Evolutionary conservation across 2,888 invertebrate genomes (phyloP).

Genomic region (Elmis aenea): DNA sequence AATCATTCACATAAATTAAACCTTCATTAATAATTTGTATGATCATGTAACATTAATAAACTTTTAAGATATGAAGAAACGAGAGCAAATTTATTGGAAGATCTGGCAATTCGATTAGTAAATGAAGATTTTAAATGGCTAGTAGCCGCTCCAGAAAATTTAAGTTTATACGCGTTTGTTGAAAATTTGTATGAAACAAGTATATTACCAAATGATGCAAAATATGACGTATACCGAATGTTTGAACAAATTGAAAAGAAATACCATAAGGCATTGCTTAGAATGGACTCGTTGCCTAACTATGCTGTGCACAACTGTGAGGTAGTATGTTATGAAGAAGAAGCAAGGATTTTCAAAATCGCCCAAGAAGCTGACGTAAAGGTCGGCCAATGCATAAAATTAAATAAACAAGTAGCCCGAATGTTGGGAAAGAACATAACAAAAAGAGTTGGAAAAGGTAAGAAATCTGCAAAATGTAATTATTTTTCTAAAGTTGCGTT

Average conservation of each 20-base stretch:
- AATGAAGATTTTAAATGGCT: slow-evolving; percentile 54
- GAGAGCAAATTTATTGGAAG: slow-evolving; percentile 50
- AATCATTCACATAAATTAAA: too few species aligned
- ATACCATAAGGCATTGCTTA: slow-evolving; percentile 41
- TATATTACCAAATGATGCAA: slow-evolving; percentile 54
- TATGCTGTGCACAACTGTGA: slow-evolving; percentile 52
- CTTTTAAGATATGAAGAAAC: slow-evolving; percentile 52
- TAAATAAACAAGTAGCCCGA: too few species aligned
- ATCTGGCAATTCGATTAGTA: slow-evolving; percentile 53
- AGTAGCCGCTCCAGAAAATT: slow-evolving; percentile 52
- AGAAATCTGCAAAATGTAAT: too few species aligned
- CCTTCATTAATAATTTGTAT: too few species aligned
- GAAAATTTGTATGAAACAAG: slow-evolving; percentile 61
- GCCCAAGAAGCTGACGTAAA: slow-evolving; percentile 56
- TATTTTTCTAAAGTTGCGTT: too few species aligned
- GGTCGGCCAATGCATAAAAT: slow-evolving; percentile 49
- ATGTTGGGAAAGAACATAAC: too few species aligned
- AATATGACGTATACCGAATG: slow-evolving; percentile 52
- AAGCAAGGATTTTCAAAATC: slow-evolving; percentile 49
- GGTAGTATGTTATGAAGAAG: slow-evolving; percentile 49
- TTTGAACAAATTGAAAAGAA: slow-evolving; percentile 56
- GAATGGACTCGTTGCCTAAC: slow-evolving; percentile 54
- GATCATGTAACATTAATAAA: too few species aligned
- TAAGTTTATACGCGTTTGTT: slow-evolving; percentile 55
- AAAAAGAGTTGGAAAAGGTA: slow-evolving; percentile 26